Base-by-base conservation (phyloP, 1,140 invertebrate species). In the Agrilus planipennis region DNA sequence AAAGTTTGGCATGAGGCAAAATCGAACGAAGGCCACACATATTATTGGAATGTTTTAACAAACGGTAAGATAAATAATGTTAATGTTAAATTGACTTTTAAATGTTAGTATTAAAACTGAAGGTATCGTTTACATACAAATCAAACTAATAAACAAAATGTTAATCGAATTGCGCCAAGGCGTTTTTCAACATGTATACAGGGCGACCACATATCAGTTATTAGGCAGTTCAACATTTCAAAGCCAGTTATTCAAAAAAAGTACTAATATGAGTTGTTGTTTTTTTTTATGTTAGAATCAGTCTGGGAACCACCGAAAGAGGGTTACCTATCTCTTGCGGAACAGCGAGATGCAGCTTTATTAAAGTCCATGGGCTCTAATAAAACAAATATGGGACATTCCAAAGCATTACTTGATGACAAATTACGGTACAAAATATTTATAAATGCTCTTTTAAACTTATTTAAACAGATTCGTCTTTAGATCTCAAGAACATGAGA, bases 41-140 rank as follows among this genome's bases (percentile, higher is more conserved):
- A 88, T 58, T 89, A 85, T 51, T 89, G 82, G 80, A 78, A 88
- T 59, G 74, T 73, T 15, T 69, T 77, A 47, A 85, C 81, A n/a
- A 78, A 80, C 67, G 82, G 84, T 81, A 62, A 36, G n/a, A n/a
- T n/a, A n/a, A n/a, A n/a, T n/a, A n/a, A n/a, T n/a, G n/a, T 29
- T 39, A 17, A 42, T 42, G 17, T 36, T 44, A 32, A 42, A 30
- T 43, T 18, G 49, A 41, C 45, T 42, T 47, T 20, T 18, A 27
- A 38, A 36, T 17, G 20, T 21, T 32, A 29, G n/a, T n/a, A n/a
- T n/a, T n/a, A n/a, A n/a, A n/a, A n/a, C n/a, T n/a, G n/a, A n/a
- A n/a, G n/a, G n/a, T n/a, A n/a, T n/a, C n/a, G n/a, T n/a, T n/a
- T n/a, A n/a, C n/a, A n/a, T n/a, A n/a, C n/a, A n/a, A n/a, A n/a